Conservation (phyloP, 2,888 invertebrate species). For the Microchrysa polita region DNA sequence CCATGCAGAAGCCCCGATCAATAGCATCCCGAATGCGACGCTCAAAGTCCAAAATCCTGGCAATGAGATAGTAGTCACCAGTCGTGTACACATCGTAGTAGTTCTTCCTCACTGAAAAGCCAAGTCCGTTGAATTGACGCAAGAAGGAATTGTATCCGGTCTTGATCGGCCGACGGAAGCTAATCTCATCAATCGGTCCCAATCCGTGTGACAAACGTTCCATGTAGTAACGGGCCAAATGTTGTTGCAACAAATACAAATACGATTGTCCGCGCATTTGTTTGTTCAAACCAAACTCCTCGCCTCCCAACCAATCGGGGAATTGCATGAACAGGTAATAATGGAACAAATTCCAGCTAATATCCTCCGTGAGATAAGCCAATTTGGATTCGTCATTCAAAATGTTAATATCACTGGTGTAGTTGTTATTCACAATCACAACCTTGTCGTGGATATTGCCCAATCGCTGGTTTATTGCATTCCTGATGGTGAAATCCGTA, state of each 20-base stretch:
- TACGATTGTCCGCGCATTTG: slow-evolving; percentile 73
- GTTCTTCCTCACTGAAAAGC: slow-evolving; percentile 72
- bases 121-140: slow-evolving; percentile 72
- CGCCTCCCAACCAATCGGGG: slow-evolving; percentile 72
- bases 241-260: slow-evolving; percentile 74
- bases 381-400: slow-evolving; percentile 67
- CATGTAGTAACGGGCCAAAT: slow-evolving; percentile 78
- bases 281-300: slow-evolving; percentile 66
- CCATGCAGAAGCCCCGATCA: slow-evolving; percentile 64
- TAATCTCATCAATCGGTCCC: slow-evolving; percentile 71
- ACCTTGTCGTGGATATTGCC: slow-evolving; percentile 6
- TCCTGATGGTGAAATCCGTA: slow-evolving; percentile 55
- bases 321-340: slow-evolving; percentile 68
- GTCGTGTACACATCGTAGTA: slow-evolving; percentile 66
- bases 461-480: slow-evolving; percentile 61
- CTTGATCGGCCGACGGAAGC: slow-evolving; percentile 67
- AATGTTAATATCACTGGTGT: slow-evolving; percentile 66
- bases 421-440: slow-evolving; percentile 63
- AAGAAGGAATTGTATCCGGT: slow-evolving; percentile 73
- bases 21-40: slow-evolving; percentile 66
- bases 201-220: slow-evolving; percentile 78
- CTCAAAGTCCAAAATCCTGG: slow-evolving; percentile 61
- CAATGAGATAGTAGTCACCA: slow-evolving; percentile 62
- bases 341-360: slow-evolving; percentile 70
- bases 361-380: slow-evolving; percentile 74